Base-by-base conservation (phyloP, 92 coral and sea anemone species). In the Palythoa caribaeorum region DNA sequence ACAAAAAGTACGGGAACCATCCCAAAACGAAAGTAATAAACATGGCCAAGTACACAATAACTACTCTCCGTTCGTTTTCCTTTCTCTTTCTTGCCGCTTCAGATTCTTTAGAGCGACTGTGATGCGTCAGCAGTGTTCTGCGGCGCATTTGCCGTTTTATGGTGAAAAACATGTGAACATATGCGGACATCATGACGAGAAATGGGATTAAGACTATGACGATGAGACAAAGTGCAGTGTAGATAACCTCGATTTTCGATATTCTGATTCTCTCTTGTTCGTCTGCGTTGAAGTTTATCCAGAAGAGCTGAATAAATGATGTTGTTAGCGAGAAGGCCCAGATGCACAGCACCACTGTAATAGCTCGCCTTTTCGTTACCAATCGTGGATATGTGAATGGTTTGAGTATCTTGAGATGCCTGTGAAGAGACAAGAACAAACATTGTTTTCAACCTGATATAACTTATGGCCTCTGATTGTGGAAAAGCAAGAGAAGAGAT, bases 1-100 rank as follows among this genome's bases (percentile, higher is more conserved):
- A 65, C 38, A 91, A 76, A 37, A 95, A 95, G 20, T 93, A 95
- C 19, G 94, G 94, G 28, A 95, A 92, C 92, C 92, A 93, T 0
- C 96, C 98, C 3, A 95, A 48, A 21, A 86, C 94, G 70, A 95
- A 95, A 17, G 90, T 87, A 0, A 90, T 52, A 1, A 94, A 83
- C 94, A 95, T 95, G 3, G 85, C 85, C 1, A 90, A 72, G 79
- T 95, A 95, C 35, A 93, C 86, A 1, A 89, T 10, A 3, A 84
- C 87, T 1, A 88, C 95, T 57, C 90, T 89, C 15, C 92, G 68
- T 55, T 94, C 96, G 69, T 91, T 89, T 13, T 83, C 73, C 79
- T 83, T 78, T 76, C 84, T 77, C 20, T 71, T 91, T 0, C 53
- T 51, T 17, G 73, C 70, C 37, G 9, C 20, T 40, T 39, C 38